These are phyloP conservation scores for Pseudoatta argentina DNA, from an alignment of 1,140 invertebrate genomes.

Conservation along the genomic window DNA sequence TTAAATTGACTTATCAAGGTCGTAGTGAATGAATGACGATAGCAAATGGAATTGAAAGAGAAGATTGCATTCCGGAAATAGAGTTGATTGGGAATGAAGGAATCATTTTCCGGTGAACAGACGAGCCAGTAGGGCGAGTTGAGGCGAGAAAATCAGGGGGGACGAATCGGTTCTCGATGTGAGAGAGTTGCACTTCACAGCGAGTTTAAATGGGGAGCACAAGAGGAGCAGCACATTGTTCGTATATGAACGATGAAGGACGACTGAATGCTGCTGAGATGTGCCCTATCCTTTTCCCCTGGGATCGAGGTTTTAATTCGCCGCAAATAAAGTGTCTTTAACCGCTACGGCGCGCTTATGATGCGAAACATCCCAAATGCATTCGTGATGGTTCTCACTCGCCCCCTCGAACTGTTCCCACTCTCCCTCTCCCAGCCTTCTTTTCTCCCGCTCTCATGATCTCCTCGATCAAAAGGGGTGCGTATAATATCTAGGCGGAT, in stretches of 20 bases:
- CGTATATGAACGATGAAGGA: conserved; percentile 43
- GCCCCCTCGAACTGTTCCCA: conserved; percentile 22
- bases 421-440: background rate
- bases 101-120: conserved; percentile 7
- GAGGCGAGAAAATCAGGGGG: background rate
- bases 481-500: conserved; percentile 34
- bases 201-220: conserved; percentile 50
- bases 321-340: conserved; percentile 69
- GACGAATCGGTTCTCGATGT: background rate
- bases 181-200: background rate
- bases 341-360: conserved; percentile 46
- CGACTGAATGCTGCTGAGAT: conserved; percentile 10
- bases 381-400: conserved; percentile 31
- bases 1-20: background rate
- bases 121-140: conserved; percentile 7
- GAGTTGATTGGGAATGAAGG: conserved; percentile 2
- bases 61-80: conserved; percentile 6
- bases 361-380: conserved; percentile 23
- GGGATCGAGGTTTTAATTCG: conserved; percentile 66
- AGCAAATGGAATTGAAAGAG: background rate
- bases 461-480: conserved; percentile 28
- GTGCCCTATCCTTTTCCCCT: background rate
- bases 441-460: background rate
- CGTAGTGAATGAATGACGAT: background rate
- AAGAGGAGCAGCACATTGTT: conserved; percentile 53